Base-by-base conservation (phyloP, 2,113 vertebrate genomes). In the Todiramphus saurophagus region DNA sequence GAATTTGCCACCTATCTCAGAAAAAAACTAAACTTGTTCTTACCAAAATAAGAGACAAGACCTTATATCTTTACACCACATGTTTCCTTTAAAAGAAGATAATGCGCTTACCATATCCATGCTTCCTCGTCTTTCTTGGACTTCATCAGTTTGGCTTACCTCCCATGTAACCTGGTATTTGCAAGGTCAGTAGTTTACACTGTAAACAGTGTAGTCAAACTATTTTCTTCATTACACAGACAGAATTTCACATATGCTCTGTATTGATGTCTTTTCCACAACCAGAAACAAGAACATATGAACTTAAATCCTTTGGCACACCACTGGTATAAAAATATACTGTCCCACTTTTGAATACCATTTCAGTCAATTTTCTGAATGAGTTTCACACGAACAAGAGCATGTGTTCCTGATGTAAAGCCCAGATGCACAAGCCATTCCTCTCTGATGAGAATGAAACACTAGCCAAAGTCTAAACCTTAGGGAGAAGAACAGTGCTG, bases 331-430 rank as follows among this genome's bases (percentile, higher is more conserved):
- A 84, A 96, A 96, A 96, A 78, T 53, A 72, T 17, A 90, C n/a
- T 21, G 2, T 53, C 60, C 13, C 37, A 56, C 35, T 87, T 92
- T 16, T 63, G 53, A 68, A 94, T 92, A 96, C 78, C 44, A 82
- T 28, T 72, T 89, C 4, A 25, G 73, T 75, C 81, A 31, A 7
- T 90, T 97, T 97, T 97, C 87, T 94, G 95, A 97, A 96, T 95
- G 91, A 93, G 90, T 83, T 97, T 81, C 78, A 91, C 66, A 87
- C 6, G 19, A 93, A 89, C 1, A 0, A 94, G 64, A 91, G 50
- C 10, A 2, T 15, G 2, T 62, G 37, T 51, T 90, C 85, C 68
- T 59, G 30, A 90, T 95, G 64, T 64, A 87, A 94, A 87, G 92
- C 46, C 64, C 93, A 96, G 84, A 91, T 43, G 35, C 7, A 94